Evolutionary conservation across 2,888 invertebrate species (phyloP), one percentile per base, ranked within the genome.

Genomic region (Synergus japonicus): DNA sequence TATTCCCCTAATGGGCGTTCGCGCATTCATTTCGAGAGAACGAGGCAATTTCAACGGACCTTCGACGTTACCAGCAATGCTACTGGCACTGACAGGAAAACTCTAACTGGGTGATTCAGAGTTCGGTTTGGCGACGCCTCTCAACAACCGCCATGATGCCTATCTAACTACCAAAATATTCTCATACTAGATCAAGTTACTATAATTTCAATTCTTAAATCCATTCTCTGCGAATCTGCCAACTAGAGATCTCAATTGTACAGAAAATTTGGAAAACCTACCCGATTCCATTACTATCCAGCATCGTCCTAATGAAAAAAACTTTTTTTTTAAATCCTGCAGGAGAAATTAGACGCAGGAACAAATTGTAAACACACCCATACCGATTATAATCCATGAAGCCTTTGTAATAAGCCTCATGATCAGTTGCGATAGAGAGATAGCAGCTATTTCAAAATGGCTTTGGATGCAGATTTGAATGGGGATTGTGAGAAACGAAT

Each of bases 1-100:
- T 92, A 92, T 91, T 92, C 90, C 90, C 91, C 89, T 91, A 91
- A 92, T 92, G 91, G 92, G 91, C 91, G 92, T 91, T 91, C 88
- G 92, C 89, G 91, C 91, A 91, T 92, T 91, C 91, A 92, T 92
- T 91, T 92, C 87, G 86, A 87, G 85, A 88, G 89, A 87, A 88
- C 89, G 89, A 89, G 90, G 91, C 90, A 89, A 91, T 92, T 91
- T 87, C 89, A 86, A 86, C 87, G 88, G 89, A 86, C 85, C 87
- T 86, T 86, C 86, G 86, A 88, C 85, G 88, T 81, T 88, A 88
- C 87, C 85, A 87, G 86, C 86, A 82, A 83, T 84, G 87, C 87
- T 87, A 88, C 91, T 92, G 92, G 85, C 88, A 87, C 87, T 92
- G 91, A 92, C 92, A 92, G 92, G 92, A 92, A 92, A 92, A 92